Evolutionary conservation across 2,797 vertebrate species (phyloP), one percentile per base, ranked within the genome.

Genomic region (Pagetopsis macropterus): DNA sequence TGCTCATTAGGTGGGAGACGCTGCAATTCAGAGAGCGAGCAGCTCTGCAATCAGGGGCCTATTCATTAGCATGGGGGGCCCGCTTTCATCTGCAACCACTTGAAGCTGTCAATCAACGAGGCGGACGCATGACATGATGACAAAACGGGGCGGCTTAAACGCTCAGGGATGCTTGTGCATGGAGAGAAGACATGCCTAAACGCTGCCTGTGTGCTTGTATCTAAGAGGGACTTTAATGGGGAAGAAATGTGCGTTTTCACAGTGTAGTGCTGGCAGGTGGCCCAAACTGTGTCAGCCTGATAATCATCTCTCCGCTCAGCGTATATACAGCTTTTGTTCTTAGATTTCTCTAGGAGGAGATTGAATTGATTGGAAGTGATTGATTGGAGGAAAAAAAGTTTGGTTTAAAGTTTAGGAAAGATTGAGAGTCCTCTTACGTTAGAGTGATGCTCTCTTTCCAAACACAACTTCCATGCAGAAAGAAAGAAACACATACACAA

Each of bases 1-100:
- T 90, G 86, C 91, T 93, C 90, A 92, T 93, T 92, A 93, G 87
- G 68, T 82, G 79, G 75, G 72, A 86, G 61, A 78, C 61, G 81
- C 84, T 82, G 86, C 91, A 92, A 92, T 93, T 91, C 91, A 74
- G 78, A 71, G 63, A 89, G 82, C 79, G 79, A 89, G 87, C 84
- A 27, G 87, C 88, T 89, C 89, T 90, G 91, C 93, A 94, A 93
- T 94, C 92, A 94, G 92, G 67, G 87, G 84, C 85, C 88, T 93
- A 93, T 94, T 94, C 91, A 93, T 93, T 93, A 91, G 85, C 89
- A 86, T 82, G 81, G 89, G 92, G 90, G 90, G 79, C 82, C 88
- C 81, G 80, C 88, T 92, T 91, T 94, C 92, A 94, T 94, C 91
- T 94, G 92, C 70, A 91, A 92, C 87, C 88, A 93, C 91, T 94